Conservation (phyloP, 2,888 invertebrate genomes). For the Zootermopsis nevadensis region DNA sequence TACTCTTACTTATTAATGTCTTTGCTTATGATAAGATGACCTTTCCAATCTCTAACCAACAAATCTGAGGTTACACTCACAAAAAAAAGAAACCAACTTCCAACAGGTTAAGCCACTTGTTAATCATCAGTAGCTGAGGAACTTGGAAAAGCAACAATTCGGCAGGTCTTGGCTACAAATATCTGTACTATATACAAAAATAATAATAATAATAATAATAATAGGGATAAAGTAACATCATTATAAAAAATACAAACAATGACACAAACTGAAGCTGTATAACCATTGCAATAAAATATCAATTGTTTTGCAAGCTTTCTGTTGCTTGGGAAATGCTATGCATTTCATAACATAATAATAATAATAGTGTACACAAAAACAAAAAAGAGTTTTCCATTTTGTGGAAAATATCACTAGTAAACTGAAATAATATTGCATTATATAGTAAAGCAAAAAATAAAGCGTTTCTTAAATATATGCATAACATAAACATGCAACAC, state of each 20-base stretch:
- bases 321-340: background rate
- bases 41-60: too few species aligned
- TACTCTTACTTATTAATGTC: too few species aligned
- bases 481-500: too few species aligned
- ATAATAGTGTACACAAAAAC: background rate
- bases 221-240: background rate
- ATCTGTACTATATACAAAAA: background rate
- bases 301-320: constrained; percentile 10
- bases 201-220: background rate
- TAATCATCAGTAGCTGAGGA: too few species aligned
- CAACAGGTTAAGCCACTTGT: too few species aligned
- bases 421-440: constrained; percentile 36
- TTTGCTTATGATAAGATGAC: too few species aligned
- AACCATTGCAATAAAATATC: constrained; percentile 5
- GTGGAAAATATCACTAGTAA: constrained; percentile 25
- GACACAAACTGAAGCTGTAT: background rate
- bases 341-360: constrained; percentile 13
- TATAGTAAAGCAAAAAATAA: constrained; percentile 26
- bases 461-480: constrained; percentile 3
- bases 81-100: too few species aligned
- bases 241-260: background rate
- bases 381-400: background rate
- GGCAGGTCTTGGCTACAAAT: background rate
- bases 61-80: too few species aligned
- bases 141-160: background rate